These are phyloP conservation scores for Lota lota DNA, from an alignment of 2,113 vertebrate genomes.

Conservation along the genomic window DNA sequence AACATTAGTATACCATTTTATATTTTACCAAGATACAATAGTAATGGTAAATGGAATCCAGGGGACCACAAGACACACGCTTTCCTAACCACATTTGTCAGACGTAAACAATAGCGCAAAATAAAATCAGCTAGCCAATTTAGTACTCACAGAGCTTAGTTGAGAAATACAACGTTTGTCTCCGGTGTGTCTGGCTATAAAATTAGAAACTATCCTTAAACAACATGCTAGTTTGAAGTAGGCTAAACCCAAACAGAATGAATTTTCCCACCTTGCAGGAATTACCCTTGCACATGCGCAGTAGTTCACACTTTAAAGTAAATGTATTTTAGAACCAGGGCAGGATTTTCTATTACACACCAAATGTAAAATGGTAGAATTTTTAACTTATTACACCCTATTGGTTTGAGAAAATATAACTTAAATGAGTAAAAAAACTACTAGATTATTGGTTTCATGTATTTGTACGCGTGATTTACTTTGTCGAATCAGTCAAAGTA, in stretches of 20 bases:
- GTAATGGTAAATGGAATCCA: no score
- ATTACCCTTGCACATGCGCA: slow-evolving; percentile 35
- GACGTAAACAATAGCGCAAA: no score
- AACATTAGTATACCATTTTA: no score
- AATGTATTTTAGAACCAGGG: neutral
- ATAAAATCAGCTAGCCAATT: neutral
- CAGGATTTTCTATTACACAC: slow-evolving; percentile 41
- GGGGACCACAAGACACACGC: no score
- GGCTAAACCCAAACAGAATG: neutral
- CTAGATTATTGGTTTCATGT: no score
- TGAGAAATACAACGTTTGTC: neutral
- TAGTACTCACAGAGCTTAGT: slow-evolving; percentile 27
- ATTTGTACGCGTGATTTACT: no score
- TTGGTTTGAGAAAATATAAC: no score
- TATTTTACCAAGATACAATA: no score
- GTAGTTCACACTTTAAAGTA: neutral
- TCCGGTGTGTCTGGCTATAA: neutral
- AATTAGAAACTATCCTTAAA: neutral
- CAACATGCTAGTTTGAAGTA: slow-evolving; percentile 18
- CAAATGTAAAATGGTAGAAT: no score
- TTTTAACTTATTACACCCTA: no score
- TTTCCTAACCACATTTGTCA: no score
- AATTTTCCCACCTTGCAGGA: slow-evolving; percentile 50
- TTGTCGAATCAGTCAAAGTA: slow-evolving; percentile 43
- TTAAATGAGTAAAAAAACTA: no score